Base-by-base conservation (phyloP, 2,888 invertebrate species). In the Mimachlamys varia region DNA sequence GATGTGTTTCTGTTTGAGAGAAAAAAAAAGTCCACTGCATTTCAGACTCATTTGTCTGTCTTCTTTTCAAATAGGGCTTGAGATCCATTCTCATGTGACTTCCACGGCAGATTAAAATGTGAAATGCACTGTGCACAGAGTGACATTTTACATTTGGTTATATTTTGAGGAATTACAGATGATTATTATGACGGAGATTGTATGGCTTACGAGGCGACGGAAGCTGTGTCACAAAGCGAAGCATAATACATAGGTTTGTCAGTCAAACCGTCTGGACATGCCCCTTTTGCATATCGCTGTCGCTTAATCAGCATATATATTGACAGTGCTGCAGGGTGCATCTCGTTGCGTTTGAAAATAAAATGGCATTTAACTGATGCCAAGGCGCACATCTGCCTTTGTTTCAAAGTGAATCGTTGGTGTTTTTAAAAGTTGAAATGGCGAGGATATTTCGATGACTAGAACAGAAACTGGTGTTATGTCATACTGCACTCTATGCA, bases 281-380 rank as follows among this genome's bases (percentile, higher is more conserved):
- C 76, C 76, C 76, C 76, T 76, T 76, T 76, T 76, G 76, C 76
- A 76, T 76, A 76, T 76, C 15, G 76, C 76, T 76, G 76, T 27
- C 76, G 33, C 15, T 27, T 76, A 76, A 76, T 76, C 76, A 33
- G 33, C 76, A 27, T 76, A 3, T 33, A 33, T 33, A 76, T 7
- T 76, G 76, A 76, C 76, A 76, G 76, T 33, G 76, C 76, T 76
- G 27, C 33, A 33, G 76, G 76, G 76, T 76, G 76, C 76, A 76
- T 76, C 44, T 44, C 76, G 10, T 33, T 76, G 76, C 76, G 33
- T 76, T 76, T 76, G 33, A 76, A 76, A 76, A 12, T 27, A 76
- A 76, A 76, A 10, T 27, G 22, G 27, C 27, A 27, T 76, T 33
- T 27, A 76, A 76, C 76, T 13, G 76, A 76, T 27, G 76, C 12